Conservation (phyloP, 2,113 vertebrate species). For the Mixornis gularis region DNA sequence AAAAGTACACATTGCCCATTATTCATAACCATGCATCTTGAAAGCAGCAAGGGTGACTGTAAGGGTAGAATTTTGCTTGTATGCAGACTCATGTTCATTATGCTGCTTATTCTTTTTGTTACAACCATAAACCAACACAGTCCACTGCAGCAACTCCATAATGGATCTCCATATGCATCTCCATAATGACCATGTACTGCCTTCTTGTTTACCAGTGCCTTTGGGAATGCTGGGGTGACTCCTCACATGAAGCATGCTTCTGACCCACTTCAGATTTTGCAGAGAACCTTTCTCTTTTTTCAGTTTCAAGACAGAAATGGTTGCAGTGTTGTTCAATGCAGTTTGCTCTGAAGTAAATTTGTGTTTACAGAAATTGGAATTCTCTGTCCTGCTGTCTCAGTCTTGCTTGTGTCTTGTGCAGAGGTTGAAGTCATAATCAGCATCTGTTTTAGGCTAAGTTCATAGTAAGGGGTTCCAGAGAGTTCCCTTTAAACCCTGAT, state of each 20-base stretch:
- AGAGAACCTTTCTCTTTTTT: not conserved
- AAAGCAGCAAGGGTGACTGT: not conserved
- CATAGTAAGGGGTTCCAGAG: not conserved
- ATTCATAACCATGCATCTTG: not conserved
- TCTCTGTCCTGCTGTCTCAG: not conserved
- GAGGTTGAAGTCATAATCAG: not conserved
- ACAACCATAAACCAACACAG: not conserved
- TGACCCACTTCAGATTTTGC: not conserved
- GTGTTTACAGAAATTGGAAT: not conserved
- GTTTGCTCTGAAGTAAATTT: not conserved
- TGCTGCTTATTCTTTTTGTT: not conserved
- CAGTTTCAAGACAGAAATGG: not conserved
- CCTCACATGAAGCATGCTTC: not conserved
- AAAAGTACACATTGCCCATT: not conserved
- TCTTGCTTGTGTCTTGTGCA: not conserved
- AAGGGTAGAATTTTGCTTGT: not conserved
- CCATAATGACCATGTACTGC: not conserved
- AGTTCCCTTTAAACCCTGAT: not conserved
- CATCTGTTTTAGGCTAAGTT: not conserved
- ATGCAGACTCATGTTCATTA: not conserved
- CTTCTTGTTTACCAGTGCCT: not conserved
- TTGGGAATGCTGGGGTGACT: not conserved
- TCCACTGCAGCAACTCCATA: not conserved
- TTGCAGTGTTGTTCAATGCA: accelerated
- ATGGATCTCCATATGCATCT: not conserved